A percentile compares a stretch with the other conserved stretches of the same genome.
phyloP scores from a whole-genome alignment of 2,888 invertebrate genomes.

The Idaea biselata region DNA sequence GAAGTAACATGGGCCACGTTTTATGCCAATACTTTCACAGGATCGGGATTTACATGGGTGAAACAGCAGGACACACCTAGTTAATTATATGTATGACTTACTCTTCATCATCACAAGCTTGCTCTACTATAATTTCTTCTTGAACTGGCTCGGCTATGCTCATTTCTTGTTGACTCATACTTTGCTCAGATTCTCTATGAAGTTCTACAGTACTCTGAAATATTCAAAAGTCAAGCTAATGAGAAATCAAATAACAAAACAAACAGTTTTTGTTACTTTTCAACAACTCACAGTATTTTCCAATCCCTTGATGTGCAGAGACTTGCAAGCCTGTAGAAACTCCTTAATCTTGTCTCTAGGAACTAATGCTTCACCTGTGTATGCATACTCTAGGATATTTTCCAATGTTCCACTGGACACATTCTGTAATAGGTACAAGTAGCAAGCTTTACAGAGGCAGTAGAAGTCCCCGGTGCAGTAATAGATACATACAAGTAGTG shows the following conservation, averaged over 20 bases:
- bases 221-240: not conserved
- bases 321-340: conserved; percentile 59
- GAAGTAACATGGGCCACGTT: no score
- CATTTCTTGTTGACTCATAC: not conserved
- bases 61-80: no score
- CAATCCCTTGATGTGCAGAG: conserved; percentile 62
- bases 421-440: conserved; percentile 54
- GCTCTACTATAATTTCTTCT: not conserved
- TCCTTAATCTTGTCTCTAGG: conserved; percentile 50
- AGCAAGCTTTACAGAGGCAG: not conserved
- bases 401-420: conserved; percentile 60
- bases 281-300: not conserved
- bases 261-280: not conserved
- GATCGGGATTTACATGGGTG: no score
- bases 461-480: not conserved
- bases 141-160: not conserved
- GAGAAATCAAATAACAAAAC: not conserved
- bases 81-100: not conserved
- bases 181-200: not conserved
- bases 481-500: not conserved
- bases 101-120: conserved; percentile 6
- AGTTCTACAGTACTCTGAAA: not conserved
- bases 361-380: conserved; percentile 67
- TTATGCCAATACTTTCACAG: no score
- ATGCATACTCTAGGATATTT: conserved; percentile 65